Base-by-base conservation (phyloP, 2,888 invertebrate genomes). In the Lydus trimaculatus region DNA sequence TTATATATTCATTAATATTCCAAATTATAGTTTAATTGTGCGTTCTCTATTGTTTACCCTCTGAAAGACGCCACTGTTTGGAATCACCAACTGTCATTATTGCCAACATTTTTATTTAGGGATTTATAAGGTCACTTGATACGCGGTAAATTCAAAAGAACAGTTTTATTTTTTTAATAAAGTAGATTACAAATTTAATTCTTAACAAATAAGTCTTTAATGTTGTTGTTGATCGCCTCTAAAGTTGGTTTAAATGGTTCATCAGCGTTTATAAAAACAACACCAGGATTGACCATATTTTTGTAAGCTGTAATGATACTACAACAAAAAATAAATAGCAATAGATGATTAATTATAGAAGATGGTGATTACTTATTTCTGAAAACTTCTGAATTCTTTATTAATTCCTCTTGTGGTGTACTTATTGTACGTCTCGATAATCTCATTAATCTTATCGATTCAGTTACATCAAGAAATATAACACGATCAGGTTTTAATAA, bases 401-500 rank as follows among this genome's bases (percentile, higher is more conserved):
- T 73, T 36, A 83, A 72, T 28, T 78, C 63, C 69, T 85, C 85
- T 72, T 84, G 84, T 33, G 70, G 52, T 9, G 84, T 84, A 58
- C 73, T 76, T 8, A 67, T 72, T 0, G 68, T 75, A 62, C 85
- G 78, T 66, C 75, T 71, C 1, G 81, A 76, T 56, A 81, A 82
- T 48, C 87, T 78, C 67, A 82, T 73, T 31, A 79, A 64, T 39
- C 87, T 79, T 13, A 79, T 79, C 23, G 81, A 75, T 79, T 87
- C 87, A 70, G 75, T 81, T 5, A 87, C 86, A 39, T 81, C 72
- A n/a, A 87, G 77, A 64, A 85, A 84, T 13, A 86, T 70, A 6
- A 86, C 84, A 20, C 82, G 74, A 75, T 86, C 83, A 0, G 87
- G 87, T 76, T 84, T 81, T 15, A 85, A 72, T 43, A 87, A 78